Conservation (phyloP, 1,140 invertebrate species). For the Cyclina sinensis region DNA sequence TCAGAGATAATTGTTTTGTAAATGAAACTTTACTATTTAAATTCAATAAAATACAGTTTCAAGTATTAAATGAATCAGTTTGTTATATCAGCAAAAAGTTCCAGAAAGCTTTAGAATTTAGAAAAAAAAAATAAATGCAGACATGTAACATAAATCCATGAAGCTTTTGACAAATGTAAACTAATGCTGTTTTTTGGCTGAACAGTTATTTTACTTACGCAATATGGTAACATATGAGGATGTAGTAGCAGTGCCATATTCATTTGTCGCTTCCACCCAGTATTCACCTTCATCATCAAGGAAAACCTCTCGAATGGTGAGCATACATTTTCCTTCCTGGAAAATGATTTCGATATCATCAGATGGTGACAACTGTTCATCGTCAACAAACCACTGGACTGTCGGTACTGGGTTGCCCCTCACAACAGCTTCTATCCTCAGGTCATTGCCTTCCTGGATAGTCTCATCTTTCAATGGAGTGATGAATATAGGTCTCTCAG, state of each 20-base stretch:
- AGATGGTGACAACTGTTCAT: conserved; percentile 79
- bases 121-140: no score
- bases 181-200: background rate
- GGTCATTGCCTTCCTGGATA: conserved; percentile 78
- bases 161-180: background rate
- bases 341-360: conserved; percentile 82
- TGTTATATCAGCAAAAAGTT: no score
- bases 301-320: conserved; percentile 83
- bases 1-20: no score
- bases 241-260: conserved; percentile 81
- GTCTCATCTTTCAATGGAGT: conserved; percentile 82
- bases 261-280: conserved; percentile 82
- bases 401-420: conserved; percentile 79
- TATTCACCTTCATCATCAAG: conserved; percentile 86
- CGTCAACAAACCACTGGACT: conserved; percentile 84
- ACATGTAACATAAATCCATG: no score
- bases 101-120: no score
- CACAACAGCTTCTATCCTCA: conserved; percentile 80
- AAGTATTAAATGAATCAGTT: no score
- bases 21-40: no score
- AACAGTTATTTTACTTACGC: conserved; percentile 77
- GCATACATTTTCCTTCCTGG: conserved; percentile 75
- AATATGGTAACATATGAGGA: conserved; percentile 84
- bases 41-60: no score
- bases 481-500: conserved; percentile 82